Evolutionary conservation across 2,797 vertebrate species (phyloP).

Genomic region (Xyrichtys novacula): DNA sequence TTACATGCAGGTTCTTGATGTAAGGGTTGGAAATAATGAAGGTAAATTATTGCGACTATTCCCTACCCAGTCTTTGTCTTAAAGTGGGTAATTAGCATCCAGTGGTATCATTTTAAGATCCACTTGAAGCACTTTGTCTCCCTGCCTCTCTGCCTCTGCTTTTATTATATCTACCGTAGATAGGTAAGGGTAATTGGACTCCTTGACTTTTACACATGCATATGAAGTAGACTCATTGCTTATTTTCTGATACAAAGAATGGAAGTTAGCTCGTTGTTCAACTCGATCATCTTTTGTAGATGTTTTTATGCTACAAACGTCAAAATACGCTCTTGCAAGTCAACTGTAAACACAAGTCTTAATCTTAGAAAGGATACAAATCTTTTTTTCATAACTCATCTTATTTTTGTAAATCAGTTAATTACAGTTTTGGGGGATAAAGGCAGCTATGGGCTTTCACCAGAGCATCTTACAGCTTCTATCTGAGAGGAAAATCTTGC

Average conservation of each 20-base stretch:
- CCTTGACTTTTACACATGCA: neutral
- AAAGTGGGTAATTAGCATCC: constrained; percentile 43
- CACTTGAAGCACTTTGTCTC: constrained; percentile 32
- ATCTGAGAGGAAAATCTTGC: constrained; percentile 57
- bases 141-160: constrained; percentile 2
- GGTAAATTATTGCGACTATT: constrained; percentile 3
- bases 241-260: constrained; percentile 13
- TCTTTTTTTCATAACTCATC: constrained; percentile 14
- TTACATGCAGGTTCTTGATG: neutral
- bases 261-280: neutral
- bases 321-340: constrained; percentile 1
- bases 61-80: constrained; percentile 10
- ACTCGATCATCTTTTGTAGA: neutral
- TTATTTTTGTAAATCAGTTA: constrained; percentile 27
- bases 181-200: constrained; percentile 13
- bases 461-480: constrained; percentile 26
- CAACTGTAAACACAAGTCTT: neutral
- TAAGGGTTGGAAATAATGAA: constrained; percentile 20
- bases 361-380: constrained; percentile 5
- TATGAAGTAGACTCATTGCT: constrained; percentile 23
- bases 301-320: neutral
- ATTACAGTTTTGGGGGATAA: constrained; percentile 26
- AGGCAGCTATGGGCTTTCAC: constrained; percentile 9
- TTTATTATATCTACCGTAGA: neutral
- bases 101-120: constrained; percentile 33